Base-by-base conservation (phyloP, 2,113 vertebrate genomes). In the Clarias batrachus region DNA sequence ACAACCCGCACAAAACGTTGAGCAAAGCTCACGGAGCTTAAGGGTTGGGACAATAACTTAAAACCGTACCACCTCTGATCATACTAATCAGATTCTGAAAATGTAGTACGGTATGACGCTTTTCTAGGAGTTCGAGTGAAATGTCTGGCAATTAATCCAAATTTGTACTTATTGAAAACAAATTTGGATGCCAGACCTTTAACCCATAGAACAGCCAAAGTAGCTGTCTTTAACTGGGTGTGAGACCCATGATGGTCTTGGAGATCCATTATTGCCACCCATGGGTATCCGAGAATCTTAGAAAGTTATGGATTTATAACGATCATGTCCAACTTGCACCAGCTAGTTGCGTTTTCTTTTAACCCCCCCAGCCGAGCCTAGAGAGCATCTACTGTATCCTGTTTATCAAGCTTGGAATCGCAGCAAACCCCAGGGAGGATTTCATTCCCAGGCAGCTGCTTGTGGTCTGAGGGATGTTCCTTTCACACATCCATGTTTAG, bases 101-200 rank as follows among this genome's bases (percentile, higher is more conserved):
- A 68, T 33, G 19, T 23, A 25, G 59, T 71, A 37, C 19, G 74
- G 68, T 41, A 65, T 14, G 16, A 23, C 23, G 57, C 1, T 13
- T 80, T 62, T 12, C 27, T 4, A 12, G 17, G 17, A 57, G 82
- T 41, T 83, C 74, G 65, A 59, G 54, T 81, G 65, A 76, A 60
- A 76, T 14, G 71, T 74, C 52, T 14, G 73, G 23, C 37, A 74
- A 25, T 74, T 74, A 12, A 9, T 74, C 23, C 41, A 76, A 41
- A 74, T 25, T 9, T 74, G 70, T 11, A 73, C 37, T 37, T 73
- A 81, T 54, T 86, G 37, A 88, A 74, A 84, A 5, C 7, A 48
- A 48, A 48, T 48, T 48, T 48, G 41, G 41, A 48, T 48, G 6
- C 41, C 4, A 48, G 41, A 7, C 4, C 41, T 48, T 48, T 48